Evolutionary conservation across 2,113 vertebrate species (phyloP).

Genomic region (Damaliscus lunatus): DNA sequence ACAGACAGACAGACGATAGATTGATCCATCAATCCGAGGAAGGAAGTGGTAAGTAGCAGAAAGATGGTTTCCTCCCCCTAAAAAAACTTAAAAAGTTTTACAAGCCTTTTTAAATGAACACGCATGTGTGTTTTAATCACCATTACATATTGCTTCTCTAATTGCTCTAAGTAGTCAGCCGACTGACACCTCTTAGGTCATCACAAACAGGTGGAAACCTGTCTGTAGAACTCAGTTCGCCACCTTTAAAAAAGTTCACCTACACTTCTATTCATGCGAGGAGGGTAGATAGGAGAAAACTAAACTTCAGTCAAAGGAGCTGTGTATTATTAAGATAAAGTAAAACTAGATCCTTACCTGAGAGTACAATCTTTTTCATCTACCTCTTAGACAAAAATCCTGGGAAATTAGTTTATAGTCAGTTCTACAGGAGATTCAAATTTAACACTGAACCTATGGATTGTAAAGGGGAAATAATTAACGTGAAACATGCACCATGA

Average conservation of each 20-base stretch:
- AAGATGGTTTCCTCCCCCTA: neutral
- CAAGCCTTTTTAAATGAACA: neutral
- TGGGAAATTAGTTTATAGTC: conserved; percentile 44
- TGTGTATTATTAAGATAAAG: neutral
- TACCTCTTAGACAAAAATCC: conserved; percentile 31
- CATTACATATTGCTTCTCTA: conserved; percentile 4
- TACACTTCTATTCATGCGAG: neutral
- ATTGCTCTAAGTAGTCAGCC: conserved; percentile 8
- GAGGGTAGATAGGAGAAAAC: neutral
- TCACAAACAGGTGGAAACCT: neutral
- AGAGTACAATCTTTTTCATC: conserved; percentile 24
- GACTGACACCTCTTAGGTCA: neutral
- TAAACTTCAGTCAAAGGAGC: neutral
- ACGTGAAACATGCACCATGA: neutral
- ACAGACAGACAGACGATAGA: neutral
- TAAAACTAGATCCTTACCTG: conserved; percentile 48
- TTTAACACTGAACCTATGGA: conserved; percentile 44
- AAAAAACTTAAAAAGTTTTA: neutral
- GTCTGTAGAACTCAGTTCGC: neutral
- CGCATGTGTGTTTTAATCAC: neutral
- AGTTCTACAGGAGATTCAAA: conserved; percentile 37
- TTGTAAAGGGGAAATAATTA: conserved; percentile 37
- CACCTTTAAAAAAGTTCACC: neutral
- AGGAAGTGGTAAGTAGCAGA: neutral
- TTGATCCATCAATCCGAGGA: neutral